These are phyloP conservation scores for Huso huso DNA, from an alignment of 2,797 vertebrate genomes.

Conservation along the genomic window DNA sequence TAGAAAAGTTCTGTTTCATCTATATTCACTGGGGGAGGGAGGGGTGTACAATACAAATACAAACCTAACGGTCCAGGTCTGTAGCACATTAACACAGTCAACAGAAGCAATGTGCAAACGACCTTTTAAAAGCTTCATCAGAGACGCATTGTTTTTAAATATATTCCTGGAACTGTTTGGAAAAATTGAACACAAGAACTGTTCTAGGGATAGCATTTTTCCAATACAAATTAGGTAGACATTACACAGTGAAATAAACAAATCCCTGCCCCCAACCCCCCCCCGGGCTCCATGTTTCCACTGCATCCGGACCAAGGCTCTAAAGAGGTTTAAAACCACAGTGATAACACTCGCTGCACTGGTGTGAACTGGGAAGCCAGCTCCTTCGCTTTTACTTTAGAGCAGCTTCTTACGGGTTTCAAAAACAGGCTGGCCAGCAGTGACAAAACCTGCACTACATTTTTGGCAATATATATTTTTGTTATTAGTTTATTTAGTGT, in stretches of 20 bases:
- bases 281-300: conserved; percentile 42
- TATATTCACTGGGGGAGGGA: conserved; percentile 23
- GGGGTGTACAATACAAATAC: conserved; percentile 24
- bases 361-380: conserved; percentile 18
- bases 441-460: no score
- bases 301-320: conserved; percentile 53
- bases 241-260: conserved; percentile 25
- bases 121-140: conserved; percentile 47
- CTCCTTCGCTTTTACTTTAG: no score
- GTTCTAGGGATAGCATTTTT: not conserved
- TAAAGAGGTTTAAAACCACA: conserved; percentile 32
- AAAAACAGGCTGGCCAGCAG: no score
- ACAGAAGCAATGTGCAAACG: conserved; percentile 52
- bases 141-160: not conserved
- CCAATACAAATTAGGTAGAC: conserved; percentile 9
- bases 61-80: conserved; percentile 58
- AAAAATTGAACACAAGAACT: not conserved
- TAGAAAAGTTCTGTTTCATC: conserved; percentile 75
- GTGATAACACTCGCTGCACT: conserved; percentile 35
- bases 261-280: conserved; percentile 45
- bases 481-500: no score
- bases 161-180: conserved; percentile 2
- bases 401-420: no score
- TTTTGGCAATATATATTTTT: no score
- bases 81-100: conserved; percentile 55